phyloP scores from a whole-genome alignment of 2,113 vertebrate genomes.

The Furnarius figulus region DNA sequence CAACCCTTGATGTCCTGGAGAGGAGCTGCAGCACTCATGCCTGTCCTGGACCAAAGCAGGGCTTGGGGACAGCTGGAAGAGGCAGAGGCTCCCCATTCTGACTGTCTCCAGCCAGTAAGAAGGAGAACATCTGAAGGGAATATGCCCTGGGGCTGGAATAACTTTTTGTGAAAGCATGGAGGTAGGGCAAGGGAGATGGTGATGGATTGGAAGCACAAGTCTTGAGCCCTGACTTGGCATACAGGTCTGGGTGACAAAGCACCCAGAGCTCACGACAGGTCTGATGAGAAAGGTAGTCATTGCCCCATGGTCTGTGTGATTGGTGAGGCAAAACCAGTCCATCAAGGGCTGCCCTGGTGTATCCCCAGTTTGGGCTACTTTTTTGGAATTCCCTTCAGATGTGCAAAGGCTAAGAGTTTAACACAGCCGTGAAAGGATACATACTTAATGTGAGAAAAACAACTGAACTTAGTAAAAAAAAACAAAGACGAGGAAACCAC shows the following conservation, averaged over 20 bases:
- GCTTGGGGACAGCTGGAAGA: not conserved
- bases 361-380: not conserved
- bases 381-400: not conserved
- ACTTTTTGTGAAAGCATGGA: not conserved
- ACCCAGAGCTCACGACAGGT: not conserved
- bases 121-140: not conserved
- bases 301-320: not conserved
- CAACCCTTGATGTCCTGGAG: not conserved
- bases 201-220: not conserved
- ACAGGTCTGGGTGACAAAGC: not conserved
- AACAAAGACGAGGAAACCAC: not conserved
- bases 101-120: not conserved
- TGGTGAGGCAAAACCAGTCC: not conserved
- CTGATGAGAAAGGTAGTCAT: fast-evolving
- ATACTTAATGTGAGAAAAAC: not conserved
- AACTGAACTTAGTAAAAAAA: not conserved
- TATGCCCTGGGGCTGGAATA: not conserved
- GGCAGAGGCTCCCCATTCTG: not conserved
- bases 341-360: not conserved
- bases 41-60: not conserved
- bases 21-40: not conserved
- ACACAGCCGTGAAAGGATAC: not conserved
- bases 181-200: not conserved
- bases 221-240: fast-evolving
- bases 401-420: not conserved